These are phyloP conservation scores for Euschistus heros DNA, from an alignment of 1,140 invertebrate genomes.

Conservation along the genomic window DNA sequence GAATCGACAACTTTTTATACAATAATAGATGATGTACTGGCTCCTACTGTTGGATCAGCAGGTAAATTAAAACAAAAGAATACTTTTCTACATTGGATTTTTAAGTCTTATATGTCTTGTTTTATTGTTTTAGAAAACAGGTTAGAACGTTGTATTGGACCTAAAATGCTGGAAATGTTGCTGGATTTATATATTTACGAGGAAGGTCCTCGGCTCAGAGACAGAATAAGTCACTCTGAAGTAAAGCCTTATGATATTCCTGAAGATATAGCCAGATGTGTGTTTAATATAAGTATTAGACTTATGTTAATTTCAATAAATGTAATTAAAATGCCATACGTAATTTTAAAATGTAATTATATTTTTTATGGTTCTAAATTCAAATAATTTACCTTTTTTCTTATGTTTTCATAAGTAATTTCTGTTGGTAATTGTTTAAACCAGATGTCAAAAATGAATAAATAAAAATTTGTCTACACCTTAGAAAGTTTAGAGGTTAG, in stretches of 20 bases:
- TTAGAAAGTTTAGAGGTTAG: no score
- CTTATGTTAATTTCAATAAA: not conserved
- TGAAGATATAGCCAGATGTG: not conserved
- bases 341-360: no score
- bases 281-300: not conserved
- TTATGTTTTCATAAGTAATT: no score
- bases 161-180: conserved; percentile 1
- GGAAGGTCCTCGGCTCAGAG: conserved; percentile 8
- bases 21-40: conserved; percentile 2
- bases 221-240: conserved; percentile 14
- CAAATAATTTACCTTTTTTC: no score
- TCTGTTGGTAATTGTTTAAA: no score
- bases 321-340: no score
- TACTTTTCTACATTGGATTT: not conserved
- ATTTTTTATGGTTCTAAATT: no score
- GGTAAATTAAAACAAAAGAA: not conserved
- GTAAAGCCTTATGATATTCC: not conserved
- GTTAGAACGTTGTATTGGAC: not conserved
- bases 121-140: conserved; percentile 12
- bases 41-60: not conserved
- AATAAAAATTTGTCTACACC: no score
- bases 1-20: conserved; percentile 7
- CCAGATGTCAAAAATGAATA: no score
- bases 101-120: not conserved
- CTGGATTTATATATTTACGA: conserved; percentile 7